phyloP scores from a whole-genome alignment of 2,888 invertebrate species.

The Graphium colonna region DNA sequence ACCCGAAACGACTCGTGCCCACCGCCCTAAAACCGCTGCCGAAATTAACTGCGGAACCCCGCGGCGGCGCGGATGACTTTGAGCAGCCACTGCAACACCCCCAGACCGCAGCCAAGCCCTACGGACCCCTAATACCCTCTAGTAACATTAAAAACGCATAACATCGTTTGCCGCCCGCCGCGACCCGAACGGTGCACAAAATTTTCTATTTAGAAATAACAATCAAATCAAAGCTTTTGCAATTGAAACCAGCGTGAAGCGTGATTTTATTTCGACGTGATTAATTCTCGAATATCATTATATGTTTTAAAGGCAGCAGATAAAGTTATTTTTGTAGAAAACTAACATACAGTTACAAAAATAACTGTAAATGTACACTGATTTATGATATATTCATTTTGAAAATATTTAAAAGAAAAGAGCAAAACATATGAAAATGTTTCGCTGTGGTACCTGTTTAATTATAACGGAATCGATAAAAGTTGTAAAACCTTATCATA shows the following conservation, averaged over 20 bases:
- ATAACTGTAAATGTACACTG: too few relatives aligned
- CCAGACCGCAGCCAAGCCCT: constrained; percentile 67
- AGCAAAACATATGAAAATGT: too few relatives aligned
- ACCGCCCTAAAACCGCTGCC: constrained; percentile 36
- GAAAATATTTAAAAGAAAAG: too few relatives aligned
- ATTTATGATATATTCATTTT: too few relatives aligned
- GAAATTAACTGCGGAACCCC: constrained; percentile 38
- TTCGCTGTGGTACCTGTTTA: too few relatives aligned
- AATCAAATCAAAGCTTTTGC: constrained; percentile 14
- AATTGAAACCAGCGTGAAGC: constrained; percentile 22
- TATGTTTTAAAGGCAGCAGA: too few relatives aligned
- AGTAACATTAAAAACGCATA: constrained; percentile 45
- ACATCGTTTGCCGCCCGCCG: constrained; percentile 38
- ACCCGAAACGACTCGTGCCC: constrained; percentile 28
- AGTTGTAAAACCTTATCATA: too few relatives aligned
- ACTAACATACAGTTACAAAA: too few relatives aligned
- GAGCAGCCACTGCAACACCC: constrained; percentile 44
- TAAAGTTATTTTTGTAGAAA: too few relatives aligned
- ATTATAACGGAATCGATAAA: too few relatives aligned
- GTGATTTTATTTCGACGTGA: constrained; percentile 10
- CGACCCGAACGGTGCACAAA: constrained; percentile 29
- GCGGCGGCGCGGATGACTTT: constrained; percentile 47
- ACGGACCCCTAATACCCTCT: constrained; percentile 56
- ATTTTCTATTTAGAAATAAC: constrained; percentile 13
- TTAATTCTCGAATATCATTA: too few relatives aligned